Conservation (phyloP, 2,113 vertebrate species). For the Thamnophis sirtalis region DNA sequence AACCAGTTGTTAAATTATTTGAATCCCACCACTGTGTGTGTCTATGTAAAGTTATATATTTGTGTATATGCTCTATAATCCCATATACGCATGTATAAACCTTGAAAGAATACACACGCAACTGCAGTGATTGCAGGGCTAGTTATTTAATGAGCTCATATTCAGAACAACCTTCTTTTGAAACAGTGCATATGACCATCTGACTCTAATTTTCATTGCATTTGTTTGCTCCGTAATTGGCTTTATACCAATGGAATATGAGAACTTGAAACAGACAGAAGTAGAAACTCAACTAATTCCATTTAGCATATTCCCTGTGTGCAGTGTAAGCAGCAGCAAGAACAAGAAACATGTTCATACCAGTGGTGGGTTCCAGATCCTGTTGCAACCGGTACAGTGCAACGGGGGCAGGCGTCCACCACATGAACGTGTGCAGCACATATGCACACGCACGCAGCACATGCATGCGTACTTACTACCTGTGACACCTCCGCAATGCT, state of each 20-base stretch:
- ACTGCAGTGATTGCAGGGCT: background rate
- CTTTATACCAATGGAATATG: conserved; percentile 29
- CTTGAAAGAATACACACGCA: background rate
- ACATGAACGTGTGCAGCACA: too few species aligned
- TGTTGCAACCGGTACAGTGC: too few species aligned
- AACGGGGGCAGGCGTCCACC: too few species aligned
- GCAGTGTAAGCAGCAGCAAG: background rate
- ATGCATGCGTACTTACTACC: too few species aligned
- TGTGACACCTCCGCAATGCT: too few species aligned
- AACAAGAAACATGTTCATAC: background rate
- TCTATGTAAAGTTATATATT: background rate
- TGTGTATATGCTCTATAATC: background rate
- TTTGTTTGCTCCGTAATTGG: conserved; percentile 6
- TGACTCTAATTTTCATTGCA: background rate
- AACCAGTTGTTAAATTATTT: too few species aligned
- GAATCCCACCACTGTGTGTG: background rate
- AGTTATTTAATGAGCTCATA: background rate
- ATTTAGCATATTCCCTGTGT: conserved; percentile 22
- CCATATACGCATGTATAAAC: background rate
- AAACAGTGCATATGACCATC: conserved; percentile 1
- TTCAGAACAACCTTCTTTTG: conserved; percentile 17
- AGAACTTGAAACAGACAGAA: background rate
- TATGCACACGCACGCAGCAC: too few species aligned
- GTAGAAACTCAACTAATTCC: conserved; percentile 23
- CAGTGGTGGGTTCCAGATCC: background rate